These are phyloP conservation scores for Leptogaster cylindrica DNA, from an alignment of 2,888 invertebrate genomes.

Conservation along the genomic window DNA sequence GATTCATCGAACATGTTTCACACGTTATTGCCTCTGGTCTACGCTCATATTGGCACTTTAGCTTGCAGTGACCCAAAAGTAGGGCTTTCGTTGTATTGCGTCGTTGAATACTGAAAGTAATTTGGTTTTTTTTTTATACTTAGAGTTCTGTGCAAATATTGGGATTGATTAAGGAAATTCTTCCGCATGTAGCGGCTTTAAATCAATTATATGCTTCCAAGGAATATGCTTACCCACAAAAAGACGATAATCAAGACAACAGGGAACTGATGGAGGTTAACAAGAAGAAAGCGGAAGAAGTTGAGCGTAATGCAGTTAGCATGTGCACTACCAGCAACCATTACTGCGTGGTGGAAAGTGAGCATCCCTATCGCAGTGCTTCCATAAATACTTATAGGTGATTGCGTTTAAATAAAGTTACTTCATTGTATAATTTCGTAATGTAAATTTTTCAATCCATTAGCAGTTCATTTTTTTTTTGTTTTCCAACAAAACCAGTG, in stretches of 20 bases:
- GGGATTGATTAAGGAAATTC: slow-evolving; percentile 82
- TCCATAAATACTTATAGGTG: slow-evolving; percentile 83
- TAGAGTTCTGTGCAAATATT: slow-evolving; percentile 86
- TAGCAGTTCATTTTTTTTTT: too few relatives aligned
- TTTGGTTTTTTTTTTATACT: slow-evolving; percentile 46
- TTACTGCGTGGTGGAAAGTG: slow-evolving; percentile 92
- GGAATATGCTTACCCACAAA: slow-evolving; percentile 50
- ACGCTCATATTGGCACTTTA: slow-evolving; percentile 84
- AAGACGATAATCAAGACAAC: slow-evolving; percentile 48
- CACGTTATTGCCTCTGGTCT: slow-evolving; percentile 81
- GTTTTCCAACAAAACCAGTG: background rate
- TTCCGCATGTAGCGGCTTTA: slow-evolving; percentile 86
- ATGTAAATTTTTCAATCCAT: too few relatives aligned
- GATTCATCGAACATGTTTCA: slow-evolving; percentile 66
- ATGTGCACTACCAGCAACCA: slow-evolving; percentile 78
- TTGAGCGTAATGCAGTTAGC: slow-evolving; percentile 52
- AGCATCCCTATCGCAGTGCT: slow-evolving; percentile 94
- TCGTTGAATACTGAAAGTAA: background rate
- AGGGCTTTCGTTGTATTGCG: slow-evolving; percentile 50
- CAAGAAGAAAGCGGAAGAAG: slow-evolving; percentile 52
- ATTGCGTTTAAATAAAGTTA: background rate
- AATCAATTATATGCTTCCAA: slow-evolving; percentile 69
- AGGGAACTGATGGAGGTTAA: slow-evolving; percentile 50
- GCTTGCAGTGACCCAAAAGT: slow-evolving; percentile 80
- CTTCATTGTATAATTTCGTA: background rate